Percentiles rank a stretch among this genome's conserved stretches.
phyloP scores from a whole-genome alignment of 2,888 invertebrate genomes.

The Drosophila anomelani region DNA sequence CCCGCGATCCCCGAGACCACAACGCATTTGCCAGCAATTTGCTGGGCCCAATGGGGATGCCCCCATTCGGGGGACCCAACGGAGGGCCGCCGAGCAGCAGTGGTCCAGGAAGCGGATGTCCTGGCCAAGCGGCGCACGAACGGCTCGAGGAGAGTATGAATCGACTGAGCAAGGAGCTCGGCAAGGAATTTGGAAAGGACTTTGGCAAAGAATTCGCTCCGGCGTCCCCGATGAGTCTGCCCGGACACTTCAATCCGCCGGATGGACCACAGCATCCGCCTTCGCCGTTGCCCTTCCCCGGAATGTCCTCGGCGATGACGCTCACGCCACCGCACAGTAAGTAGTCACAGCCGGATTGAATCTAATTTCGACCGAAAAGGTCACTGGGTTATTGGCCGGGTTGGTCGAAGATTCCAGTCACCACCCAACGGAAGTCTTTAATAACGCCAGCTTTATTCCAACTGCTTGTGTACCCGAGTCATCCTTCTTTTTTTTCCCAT shows the following conservation, averaged over 20 bases:
- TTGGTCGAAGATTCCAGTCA: slow-evolving; percentile 1
- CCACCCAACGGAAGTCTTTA: slow-evolving; percentile 69
- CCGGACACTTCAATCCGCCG: slow-evolving; percentile 83
- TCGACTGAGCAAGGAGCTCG: slow-evolving; percentile 83
- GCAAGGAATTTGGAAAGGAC: slow-evolving; percentile 69
- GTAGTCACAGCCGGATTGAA: slow-evolving; percentile 65
- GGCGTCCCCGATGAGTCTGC: slow-evolving; percentile 84
- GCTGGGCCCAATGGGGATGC: slow-evolving; percentile 83
- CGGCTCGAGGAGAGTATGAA: slow-evolving; percentile 84
- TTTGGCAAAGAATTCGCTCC: slow-evolving; percentile 77
- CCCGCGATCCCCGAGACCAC: slow-evolving; percentile 78
- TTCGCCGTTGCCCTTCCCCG: slow-evolving; percentile 89
- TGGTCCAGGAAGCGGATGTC: slow-evolving; percentile 51
- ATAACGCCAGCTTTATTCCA: slow-evolving; percentile 49
- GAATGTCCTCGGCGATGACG: slow-evolving; percentile 88
- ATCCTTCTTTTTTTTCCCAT: not conserved
- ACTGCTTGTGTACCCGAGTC: slow-evolving; percentile 16
- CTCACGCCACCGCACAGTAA: slow-evolving; percentile 93
- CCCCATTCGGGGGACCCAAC: slow-evolving; percentile 67
- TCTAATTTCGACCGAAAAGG: slow-evolving; percentile 42
- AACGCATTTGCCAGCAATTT: slow-evolving; percentile 82
- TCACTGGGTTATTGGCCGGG: slow-evolving; percentile 61
- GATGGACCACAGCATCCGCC: slow-evolving; percentile 86
- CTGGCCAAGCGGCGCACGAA: slow-evolving; percentile 82
- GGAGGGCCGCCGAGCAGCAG: slow-evolving; percentile 44